These are phyloP conservation scores for Hoplodrina ambigua DNA, from an alignment of 2,888 invertebrate species.

Conservation along the genomic window DNA sequence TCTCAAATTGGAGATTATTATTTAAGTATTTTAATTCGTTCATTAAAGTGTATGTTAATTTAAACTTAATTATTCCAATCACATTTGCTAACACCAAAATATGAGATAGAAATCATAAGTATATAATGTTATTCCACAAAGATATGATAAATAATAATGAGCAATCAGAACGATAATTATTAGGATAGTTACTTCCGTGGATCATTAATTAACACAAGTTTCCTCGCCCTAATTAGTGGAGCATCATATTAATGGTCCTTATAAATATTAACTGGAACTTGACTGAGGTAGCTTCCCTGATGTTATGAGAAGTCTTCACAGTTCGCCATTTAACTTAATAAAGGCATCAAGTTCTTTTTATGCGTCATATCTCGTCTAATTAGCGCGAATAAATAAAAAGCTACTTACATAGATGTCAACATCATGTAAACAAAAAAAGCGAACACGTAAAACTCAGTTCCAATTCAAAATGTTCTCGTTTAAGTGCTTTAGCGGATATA, in stretches of 20 bases:
- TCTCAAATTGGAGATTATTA: background rate
- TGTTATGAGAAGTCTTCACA: background rate
- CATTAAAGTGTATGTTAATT: background rate
- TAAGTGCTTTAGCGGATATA: slow-evolving; percentile 64
- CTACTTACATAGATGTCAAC: slow-evolving; percentile 30
- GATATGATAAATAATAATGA: background rate
- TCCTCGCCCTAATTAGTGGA: slow-evolving; percentile 10
- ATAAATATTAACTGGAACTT: background rate
- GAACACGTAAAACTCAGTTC: slow-evolving; percentile 37
- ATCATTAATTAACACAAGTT: slow-evolving; percentile 25
- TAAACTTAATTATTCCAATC: background rate
- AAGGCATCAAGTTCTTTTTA: background rate
- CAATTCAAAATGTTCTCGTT: slow-evolving; percentile 51
- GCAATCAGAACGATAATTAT: slow-evolving; percentile 17
- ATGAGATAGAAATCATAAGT: background rate
- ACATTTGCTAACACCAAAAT: background rate
- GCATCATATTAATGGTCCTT: background rate
- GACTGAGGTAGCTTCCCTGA: background rate
- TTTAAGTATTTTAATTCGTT: background rate
- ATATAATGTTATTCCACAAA: slow-evolving; percentile 1
- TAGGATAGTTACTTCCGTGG: slow-evolving; percentile 13
- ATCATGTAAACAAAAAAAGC: slow-evolving; percentile 39
- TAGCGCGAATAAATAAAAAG: slow-evolving; percentile 28
- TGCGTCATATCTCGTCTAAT: slow-evolving; percentile 1
- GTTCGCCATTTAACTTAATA: background rate